Base-by-base conservation (phyloP, 2,888 invertebrate species). In the Stratiomys singularior region DNA sequence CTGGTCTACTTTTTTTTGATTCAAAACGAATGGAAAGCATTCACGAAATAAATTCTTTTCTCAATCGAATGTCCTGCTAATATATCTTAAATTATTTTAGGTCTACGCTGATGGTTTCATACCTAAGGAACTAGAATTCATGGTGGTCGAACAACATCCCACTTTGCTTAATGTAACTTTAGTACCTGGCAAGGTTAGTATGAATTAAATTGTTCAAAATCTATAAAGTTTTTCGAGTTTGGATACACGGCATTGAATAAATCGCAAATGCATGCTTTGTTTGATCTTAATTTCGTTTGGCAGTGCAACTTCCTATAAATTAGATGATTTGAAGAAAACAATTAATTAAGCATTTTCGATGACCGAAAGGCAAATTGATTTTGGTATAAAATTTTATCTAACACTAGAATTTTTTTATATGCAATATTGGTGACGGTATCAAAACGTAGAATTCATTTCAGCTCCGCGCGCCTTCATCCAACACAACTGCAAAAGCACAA, bases 111-210 rank as follows among this genome's bases (percentile, higher is more conserved):
- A 95, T 83, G 95, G 95, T 56, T 96, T 92, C 85, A 89, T 93
- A 58, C 95, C 96, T 0, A 91, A 92, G 82, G 95, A 96, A 86
- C 89, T 95, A 28, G 95, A 96, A 84, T 95, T 96, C 85, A 92
- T 93, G 87, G 94, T 96, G 9, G 92, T 94, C 67, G 95, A 96
- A 81, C 92, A 92, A 82, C 94, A 95, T 86, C 95, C 96, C 2
- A 96, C 96, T 1, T 88, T 94, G 76, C 88, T 96, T 64, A 96
- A 96, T 86, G 91, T 96, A 52, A 96, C 96, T 9, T 87, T 96
- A 81, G 92, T 92, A 84, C 91, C 93, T 72, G 83, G 92, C 47
- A 94, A 94, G 91, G 96, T 96, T 90, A 23, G 74, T 37, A 47
- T 72, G n/a, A 18, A 69, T 27, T 21, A 44, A n/a, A 69, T 23